Evolutionary conservation across 2,797 vertebrate genomes (phyloP).

Genomic region (Nyctalus aviator): DNA sequence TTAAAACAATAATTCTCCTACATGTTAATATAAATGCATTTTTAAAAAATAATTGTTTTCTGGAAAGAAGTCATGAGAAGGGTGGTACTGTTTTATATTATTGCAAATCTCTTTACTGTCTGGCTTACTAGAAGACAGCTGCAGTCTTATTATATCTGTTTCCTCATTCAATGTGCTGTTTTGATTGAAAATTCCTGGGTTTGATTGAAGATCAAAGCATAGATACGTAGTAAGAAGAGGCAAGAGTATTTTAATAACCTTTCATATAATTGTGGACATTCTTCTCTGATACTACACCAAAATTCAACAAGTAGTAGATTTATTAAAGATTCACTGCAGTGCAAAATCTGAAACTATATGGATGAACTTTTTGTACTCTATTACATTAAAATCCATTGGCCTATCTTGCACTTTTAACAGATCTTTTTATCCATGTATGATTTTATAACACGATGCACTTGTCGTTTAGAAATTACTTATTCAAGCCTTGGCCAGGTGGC

Average conservation of each 20-base stretch:
- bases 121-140: constrained; percentile 30
- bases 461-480: constrained; percentile 38
- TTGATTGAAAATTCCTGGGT: constrained; percentile 42
- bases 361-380: constrained; percentile 32
- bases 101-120: constrained; percentile 51
- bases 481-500: not conserved
- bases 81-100: not conserved
- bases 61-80: constrained; percentile 33
- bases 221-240: constrained; percentile 16
- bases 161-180: constrained; percentile 41
- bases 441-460: constrained; percentile 39
- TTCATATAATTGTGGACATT: constrained; percentile 24
- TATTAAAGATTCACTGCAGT: constrained; percentile 48
- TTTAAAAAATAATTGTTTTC: constrained; percentile 57
- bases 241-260: constrained; percentile 34
- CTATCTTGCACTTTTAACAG: constrained; percentile 46
- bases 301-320: constrained; percentile 17
- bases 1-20: constrained; percentile 41
- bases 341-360: constrained; percentile 56
- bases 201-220: constrained; percentile 54
- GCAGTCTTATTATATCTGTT: not conserved
- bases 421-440: constrained; percentile 32
- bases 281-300: constrained; percentile 29
- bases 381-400: constrained; percentile 55
- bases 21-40: constrained; percentile 40